These are phyloP conservation scores for Propithecus coquereli DNA, from an alignment of 2,113 vertebrate species.

Conservation along the genomic window DNA sequence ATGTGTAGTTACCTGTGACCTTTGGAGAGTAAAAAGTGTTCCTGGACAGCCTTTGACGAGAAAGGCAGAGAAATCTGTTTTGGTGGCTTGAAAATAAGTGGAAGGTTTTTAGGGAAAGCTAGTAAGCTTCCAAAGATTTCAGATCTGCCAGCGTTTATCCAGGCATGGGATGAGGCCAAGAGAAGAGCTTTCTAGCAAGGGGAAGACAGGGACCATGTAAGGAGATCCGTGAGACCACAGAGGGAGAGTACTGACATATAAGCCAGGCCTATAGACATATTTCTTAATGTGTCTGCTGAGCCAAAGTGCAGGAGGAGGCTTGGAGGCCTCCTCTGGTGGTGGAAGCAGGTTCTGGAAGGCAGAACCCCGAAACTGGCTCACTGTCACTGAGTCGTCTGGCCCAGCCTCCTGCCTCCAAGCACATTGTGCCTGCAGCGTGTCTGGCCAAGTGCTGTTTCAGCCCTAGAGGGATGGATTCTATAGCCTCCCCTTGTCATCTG, in stretches of 20 bases:
- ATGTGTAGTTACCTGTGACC: not conserved
- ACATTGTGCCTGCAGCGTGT: not conserved
- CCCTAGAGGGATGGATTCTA: not conserved
- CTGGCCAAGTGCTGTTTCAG: conserved; percentile 37
- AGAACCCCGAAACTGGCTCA: not conserved
- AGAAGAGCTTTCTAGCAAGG: not conserved
- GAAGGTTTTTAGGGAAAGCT: not conserved
- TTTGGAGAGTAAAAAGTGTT: not conserved
- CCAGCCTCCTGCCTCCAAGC: conserved; percentile 15
- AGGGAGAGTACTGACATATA: not conserved
- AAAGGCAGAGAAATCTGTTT: conserved; percentile 27
- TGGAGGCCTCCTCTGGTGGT: not conserved
- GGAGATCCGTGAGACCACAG: not conserved
- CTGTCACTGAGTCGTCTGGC: conserved; percentile 29
- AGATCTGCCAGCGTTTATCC: not conserved
- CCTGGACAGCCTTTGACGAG: conserved; percentile 2
- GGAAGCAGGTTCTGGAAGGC: conserved; percentile 37
- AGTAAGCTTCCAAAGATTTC: not conserved
- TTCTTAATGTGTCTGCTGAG: not conserved
- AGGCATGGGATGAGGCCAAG: not conserved
- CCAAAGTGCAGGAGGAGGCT: not conserved
- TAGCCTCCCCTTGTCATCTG: not conserved
- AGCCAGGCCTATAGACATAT: not conserved
- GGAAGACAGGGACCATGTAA: not conserved
- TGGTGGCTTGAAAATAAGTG: conserved; percentile 23